A percentile compares a stretch with the other conserved stretches of the same genome.
Evolutionary conservation across 1,140 invertebrate genomes (phyloP).

Genomic region (Bathynomus jamesi): DNA sequence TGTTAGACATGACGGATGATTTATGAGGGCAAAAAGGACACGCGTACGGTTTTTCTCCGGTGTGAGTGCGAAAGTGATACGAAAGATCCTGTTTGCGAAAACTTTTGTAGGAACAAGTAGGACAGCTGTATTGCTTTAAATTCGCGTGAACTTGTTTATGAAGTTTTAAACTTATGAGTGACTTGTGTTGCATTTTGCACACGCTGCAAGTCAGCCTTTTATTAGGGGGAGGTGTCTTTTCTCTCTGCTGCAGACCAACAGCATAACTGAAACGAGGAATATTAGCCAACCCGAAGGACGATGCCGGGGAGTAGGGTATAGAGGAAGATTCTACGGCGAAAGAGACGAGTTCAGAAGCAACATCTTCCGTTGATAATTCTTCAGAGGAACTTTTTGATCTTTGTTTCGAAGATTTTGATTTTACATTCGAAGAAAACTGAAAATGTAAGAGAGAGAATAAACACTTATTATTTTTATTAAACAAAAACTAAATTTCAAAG

Average conservation of each 20-base stretch:
- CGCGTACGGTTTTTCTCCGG: constrained; percentile 14
- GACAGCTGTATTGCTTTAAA: not conserved
- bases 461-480: no score
- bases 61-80: constrained; percentile 15
- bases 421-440: no score
- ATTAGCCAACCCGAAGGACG: no score
- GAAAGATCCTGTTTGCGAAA: not conserved
- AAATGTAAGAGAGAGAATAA: no score
- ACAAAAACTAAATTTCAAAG: no score
- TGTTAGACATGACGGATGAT: not conserved
- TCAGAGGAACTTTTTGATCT: no score
- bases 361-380: no score
- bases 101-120: not conserved
- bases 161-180: not conserved
- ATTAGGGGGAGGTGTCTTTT: not conserved
- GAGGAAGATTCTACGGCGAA: no score
- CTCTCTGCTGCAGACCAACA: not conserved
- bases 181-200: not conserved
- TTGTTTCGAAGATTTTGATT: no score
- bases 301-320: no score
- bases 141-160: not conserved
- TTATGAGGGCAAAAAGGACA: constrained; percentile 7
- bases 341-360: no score
- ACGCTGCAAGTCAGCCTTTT: not conserved
- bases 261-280: not conserved